Base-by-base conservation (phyloP, 2,113 vertebrate species). In the Cynoglossus semilaevis region DNA sequence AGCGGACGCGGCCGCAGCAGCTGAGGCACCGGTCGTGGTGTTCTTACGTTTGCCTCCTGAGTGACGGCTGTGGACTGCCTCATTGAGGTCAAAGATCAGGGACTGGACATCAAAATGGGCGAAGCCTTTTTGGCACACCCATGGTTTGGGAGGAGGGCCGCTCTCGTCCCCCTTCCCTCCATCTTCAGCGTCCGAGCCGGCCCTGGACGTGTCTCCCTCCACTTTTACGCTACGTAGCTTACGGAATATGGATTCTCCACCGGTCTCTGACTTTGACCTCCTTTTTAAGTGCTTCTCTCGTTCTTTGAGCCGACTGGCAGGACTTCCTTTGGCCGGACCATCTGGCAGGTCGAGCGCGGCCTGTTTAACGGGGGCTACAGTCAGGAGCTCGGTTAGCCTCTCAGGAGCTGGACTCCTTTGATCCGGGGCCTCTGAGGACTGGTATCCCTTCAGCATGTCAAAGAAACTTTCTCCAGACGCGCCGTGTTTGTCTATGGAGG, bases 241-340 rank as follows among this genome's bases (percentile, higher is more conserved):
- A 62, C 96, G 95, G 81, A 99, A 99, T 88, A 99, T 99, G 15
- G 96, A 99, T 3, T 96, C 96, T 59, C 98, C 96, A 29, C 97
- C 97, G 0, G 97, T 98, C 85, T 99, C 97, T 0, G 97, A 99
- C 79, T 98, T 98, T 53, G 96, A 99, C 43, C 97, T 94, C 54
- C 96, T 91, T 82, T 99, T 99, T 54, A 98, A 92, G 72, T 95
- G 96, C 77, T 99, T 99, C 81, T 99, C 96, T 81, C 96, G 85
- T 63, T 99, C 97, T 73, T 99, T 99, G 65, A 98, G 93, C 10
- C 95, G 93, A 85, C 94, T 92, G 15, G 91, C 90, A 15, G 96
- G 93, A 67, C 95, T 98, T 38, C 96, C 96, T 58, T 94, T 91
- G 11, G 78, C 68, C 17, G 86, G 76, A 37, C 85, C 95, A 15